These are phyloP conservation scores for Dascillus cervinus DNA, from an alignment of 2,888 invertebrate genomes.

Conservation along the genomic window DNA sequence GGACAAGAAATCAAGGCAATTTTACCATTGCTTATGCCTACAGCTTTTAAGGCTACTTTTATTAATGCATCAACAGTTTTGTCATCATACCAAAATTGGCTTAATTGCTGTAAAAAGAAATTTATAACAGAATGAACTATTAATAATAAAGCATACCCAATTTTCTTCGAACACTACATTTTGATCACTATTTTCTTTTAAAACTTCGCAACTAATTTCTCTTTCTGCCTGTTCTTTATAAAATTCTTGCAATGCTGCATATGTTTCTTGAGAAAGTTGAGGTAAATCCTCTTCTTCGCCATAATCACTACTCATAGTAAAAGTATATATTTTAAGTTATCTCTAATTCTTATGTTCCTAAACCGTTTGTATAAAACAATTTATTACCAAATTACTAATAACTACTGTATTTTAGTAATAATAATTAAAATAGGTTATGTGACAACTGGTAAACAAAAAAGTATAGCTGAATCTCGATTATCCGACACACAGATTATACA, in stretches of 20 bases:
- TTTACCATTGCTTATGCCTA: conserved; percentile 48
- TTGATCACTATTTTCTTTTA: no score
- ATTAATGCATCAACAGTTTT: conserved; percentile 67
- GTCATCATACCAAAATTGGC: conserved; percentile 96
- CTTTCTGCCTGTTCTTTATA: conserved; percentile 60
- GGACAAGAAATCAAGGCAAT: conserved; percentile 87
- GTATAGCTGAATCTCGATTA: no score
- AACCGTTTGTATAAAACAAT: no score
- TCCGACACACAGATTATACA: no score
- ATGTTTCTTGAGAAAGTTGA: conserved; percentile 60
- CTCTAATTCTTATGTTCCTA: no score
- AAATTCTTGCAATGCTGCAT: conserved; percentile 70
- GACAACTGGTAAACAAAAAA: no score
- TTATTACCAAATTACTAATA: no score
- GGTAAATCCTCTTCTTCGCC: conserved; percentile 63
- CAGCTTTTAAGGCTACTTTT: conserved; percentile 52
- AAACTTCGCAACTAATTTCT: conserved; percentile 51
- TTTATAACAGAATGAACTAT: conserved; percentile 3
- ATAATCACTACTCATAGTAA: no score
- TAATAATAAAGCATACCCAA: conserved; percentile 58
- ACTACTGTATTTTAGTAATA: no score
- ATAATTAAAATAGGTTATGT: no score
- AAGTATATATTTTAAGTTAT: no score
- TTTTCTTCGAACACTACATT: conserved; percentile 66
- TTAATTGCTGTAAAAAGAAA: conserved; percentile 69